phyloP scores from a whole-genome alignment of 2,797 vertebrate species.

The Xenopus petersii region DNA sequence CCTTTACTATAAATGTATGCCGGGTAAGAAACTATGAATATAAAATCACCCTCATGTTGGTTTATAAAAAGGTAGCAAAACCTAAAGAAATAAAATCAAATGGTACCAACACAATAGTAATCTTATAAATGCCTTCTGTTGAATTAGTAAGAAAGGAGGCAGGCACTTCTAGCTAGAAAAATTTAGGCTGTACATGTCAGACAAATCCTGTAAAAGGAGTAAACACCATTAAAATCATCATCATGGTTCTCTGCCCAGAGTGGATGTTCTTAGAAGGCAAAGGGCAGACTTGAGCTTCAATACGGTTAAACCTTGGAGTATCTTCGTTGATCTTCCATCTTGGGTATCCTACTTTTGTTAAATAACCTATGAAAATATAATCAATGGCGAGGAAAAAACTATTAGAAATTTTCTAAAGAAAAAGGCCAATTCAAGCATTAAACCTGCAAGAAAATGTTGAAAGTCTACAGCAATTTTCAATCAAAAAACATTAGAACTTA shows the following conservation, averaged over 20 bases:
- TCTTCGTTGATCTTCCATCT: conserved; percentile 97
- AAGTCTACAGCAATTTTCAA: conserved; percentile 68
- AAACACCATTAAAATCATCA: conserved; percentile 77
- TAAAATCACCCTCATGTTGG: too few relatives aligned
- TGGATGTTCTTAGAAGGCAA: conserved; percentile 84
- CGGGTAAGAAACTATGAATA: too few relatives aligned
- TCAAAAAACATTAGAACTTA: conserved; percentile 49
- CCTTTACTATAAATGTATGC: too few relatives aligned
- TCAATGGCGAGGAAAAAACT: conserved; percentile 96
- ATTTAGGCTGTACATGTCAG: conserved; percentile 52
- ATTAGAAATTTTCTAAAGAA: conserved; percentile 87
- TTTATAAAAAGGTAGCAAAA: too few relatives aligned
- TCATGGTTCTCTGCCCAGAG: conserved; percentile 84
- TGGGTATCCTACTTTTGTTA: conserved; percentile 96
- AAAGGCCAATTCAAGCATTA: conserved; percentile 66
- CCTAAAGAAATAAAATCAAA: too few relatives aligned
- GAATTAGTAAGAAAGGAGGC: too few relatives aligned
- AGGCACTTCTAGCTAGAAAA: conserved; percentile 38
- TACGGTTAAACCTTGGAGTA: conserved; percentile 95
- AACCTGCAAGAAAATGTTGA: conserved; percentile 77
- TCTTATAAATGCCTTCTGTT: too few relatives aligned
- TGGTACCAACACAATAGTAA: too few relatives aligned
- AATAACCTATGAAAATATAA: conserved; percentile 99
- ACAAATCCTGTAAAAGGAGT: conserved; percentile 75
- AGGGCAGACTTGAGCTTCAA: conserved; percentile 88